Base-by-base conservation (phyloP, 2,113 vertebrate species). In the Silurus asotus region DNA sequence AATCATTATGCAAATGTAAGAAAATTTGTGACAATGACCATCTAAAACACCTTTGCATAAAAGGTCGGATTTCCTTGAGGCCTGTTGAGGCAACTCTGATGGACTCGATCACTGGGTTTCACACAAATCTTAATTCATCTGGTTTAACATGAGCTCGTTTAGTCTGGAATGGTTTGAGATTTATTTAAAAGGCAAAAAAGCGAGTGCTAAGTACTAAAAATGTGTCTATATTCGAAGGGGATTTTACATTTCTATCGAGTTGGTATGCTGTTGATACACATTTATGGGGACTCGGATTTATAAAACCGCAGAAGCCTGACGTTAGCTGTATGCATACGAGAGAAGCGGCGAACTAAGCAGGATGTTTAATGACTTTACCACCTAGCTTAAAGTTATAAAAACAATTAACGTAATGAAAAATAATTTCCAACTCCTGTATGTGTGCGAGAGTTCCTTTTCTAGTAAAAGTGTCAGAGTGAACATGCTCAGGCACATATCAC, bases 391-490 rank as follows among this genome's bases (percentile, higher is more conserved):
- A 0, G 11, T 51, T 48, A 8, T 72, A 25, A 67, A 37, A 69
- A 69, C 14, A 28, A 69, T 19, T 14, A 28, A 65, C 37, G 37
- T 37, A 37, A 37, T 37, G 37, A 37, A 37, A 37, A 37, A 37
- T 37, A 37, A 37, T 2, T 37, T 49, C 11, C 8, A 20, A 65
- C 64, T 14, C 67, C 13, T 17, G 14, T 37, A 19, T 62, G 61
- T 19, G 8, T 37, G 17, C 2, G 11, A 25, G 17, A 55, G 11
- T 8, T 20, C 25, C 6, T 76, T 49, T 14, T 23, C 0, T 0
- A 76, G 10, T 55, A 28, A 56, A 25, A 25, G 48, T 74, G 17
- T 19, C 20, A 87, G 61, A 7, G 77, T 25, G 67, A 77, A 90
- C 80, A 58, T 65, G 86, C 19, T 62, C 25, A 17, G 58, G 45